These are phyloP conservation scores for Phoxinus phoxinus DNA, from an alignment of 2,113 vertebrate species.

Conservation along the genomic window DNA sequence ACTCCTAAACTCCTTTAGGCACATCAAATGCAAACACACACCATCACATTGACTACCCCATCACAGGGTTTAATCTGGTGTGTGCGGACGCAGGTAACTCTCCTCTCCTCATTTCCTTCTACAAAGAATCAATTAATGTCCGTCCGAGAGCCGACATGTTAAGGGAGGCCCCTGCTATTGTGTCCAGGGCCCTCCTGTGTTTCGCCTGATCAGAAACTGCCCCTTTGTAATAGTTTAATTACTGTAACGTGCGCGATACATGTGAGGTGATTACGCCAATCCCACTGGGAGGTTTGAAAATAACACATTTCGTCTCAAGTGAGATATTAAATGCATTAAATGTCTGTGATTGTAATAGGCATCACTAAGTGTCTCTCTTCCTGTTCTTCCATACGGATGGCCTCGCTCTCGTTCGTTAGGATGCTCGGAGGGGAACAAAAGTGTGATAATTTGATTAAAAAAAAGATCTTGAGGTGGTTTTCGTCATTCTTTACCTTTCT, in stretches of 20 bases:
- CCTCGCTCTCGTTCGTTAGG: slow-evolving; percentile 66
- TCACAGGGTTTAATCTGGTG: slow-evolving; percentile 50
- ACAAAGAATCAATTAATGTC: slow-evolving; percentile 86
- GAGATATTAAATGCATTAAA: slow-evolving; percentile 73
- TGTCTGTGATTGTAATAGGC: slow-evolving; percentile 70
- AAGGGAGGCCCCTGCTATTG: slow-evolving; percentile 69
- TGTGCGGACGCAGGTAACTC: slow-evolving; percentile 75
- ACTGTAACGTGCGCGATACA: slow-evolving; percentile 74
- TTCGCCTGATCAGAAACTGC: slow-evolving; percentile 64
- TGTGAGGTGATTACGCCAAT: slow-evolving; percentile 66
- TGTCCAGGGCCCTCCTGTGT: slow-evolving; percentile 69
- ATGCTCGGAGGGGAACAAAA: slow-evolving; percentile 53
- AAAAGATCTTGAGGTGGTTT: slow-evolving; percentile 64
- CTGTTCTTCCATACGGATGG: slow-evolving; percentile 69
- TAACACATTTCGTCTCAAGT: slow-evolving; percentile 74
- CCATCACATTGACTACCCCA: slow-evolving; percentile 30
- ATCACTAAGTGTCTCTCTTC: slow-evolving; percentile 66
- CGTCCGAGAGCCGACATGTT: slow-evolving; percentile 68
- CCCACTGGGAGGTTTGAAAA: slow-evolving; percentile 65
- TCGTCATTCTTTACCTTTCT: neutral
- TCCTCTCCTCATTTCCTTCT: slow-evolving; percentile 75
- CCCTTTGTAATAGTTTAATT: slow-evolving; percentile 82
- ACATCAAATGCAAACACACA: slow-evolving; percentile 41
- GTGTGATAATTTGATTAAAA: slow-evolving; percentile 76
- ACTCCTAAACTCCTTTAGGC: slow-evolving; percentile 14